Conservation (phyloP, 2,797 vertebrate species). For the Diplodus sargus region DNA sequence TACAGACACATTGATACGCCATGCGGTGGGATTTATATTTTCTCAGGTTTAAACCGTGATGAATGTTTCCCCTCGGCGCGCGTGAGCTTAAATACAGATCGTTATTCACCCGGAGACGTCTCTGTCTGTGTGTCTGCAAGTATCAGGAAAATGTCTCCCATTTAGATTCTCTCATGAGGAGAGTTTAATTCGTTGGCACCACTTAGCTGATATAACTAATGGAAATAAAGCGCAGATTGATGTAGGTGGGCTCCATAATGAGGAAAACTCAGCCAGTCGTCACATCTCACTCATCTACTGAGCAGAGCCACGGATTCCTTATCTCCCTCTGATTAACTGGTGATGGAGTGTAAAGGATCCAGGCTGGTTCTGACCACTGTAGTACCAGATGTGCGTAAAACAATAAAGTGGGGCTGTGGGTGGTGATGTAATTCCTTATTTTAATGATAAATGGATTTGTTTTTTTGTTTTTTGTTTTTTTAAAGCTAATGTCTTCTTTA, state of each 20-base stretch:
- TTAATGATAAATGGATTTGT: neutral
- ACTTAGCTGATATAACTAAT: constrained; percentile 16
- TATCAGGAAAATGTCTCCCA: constrained; percentile 19
- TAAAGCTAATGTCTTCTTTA: neutral
- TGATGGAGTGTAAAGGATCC: constrained; percentile 54
- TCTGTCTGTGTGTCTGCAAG: constrained; percentile 30
- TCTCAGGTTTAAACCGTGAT: constrained; percentile 56
- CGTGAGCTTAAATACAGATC: constrained; percentile 39
- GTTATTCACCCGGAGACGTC: constrained; percentile 53
- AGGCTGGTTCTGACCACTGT: constrained; percentile 10
- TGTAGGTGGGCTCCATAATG: constrained; percentile 61
- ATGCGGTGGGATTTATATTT: constrained; percentile 48
- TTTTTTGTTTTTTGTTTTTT: neutral
- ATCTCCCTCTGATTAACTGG: constrained; percentile 66
- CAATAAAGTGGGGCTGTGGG: constrained; percentile 10
- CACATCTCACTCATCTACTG: constrained; percentile 66
- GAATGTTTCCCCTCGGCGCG: constrained; percentile 24
- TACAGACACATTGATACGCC: constrained; percentile 48
- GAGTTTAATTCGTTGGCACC: constrained; percentile 36
- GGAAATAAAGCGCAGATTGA: constrained; percentile 23
- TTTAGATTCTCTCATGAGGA: constrained; percentile 7
- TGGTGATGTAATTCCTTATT: neutral
- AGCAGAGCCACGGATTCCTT: constrained; percentile 56
- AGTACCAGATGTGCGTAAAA: constrained; percentile 42
- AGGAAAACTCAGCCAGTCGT: constrained; percentile 50